These are phyloP conservation scores for Diglossa cyanea DNA, from an alignment of 2,797 vertebrate species.

Conservation along the genomic window DNA sequence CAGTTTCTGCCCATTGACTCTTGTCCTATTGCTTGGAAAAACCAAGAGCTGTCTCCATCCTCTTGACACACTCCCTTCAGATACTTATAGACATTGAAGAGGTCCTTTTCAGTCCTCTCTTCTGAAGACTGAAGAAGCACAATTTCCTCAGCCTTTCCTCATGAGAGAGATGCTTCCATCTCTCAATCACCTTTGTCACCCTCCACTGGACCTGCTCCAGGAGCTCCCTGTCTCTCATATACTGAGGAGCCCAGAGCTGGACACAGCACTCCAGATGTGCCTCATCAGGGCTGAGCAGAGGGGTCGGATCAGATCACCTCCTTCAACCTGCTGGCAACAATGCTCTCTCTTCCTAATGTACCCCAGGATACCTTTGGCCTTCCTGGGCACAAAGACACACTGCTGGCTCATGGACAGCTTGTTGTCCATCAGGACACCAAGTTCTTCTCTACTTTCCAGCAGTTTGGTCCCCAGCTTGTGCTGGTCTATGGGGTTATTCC, in stretches of 20 bases:
- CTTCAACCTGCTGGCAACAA: rapidly evolving
- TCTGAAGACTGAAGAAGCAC: neutral
- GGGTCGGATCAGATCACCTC: neutral
- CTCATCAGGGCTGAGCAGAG: neutral
- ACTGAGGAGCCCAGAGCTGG: neutral
- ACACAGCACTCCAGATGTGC: neutral
- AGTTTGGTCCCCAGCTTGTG: neutral
- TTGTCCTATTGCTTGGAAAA: neutral
- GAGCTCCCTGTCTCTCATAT: neutral
- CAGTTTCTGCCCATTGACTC: neutral
- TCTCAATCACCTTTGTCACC: neutral
- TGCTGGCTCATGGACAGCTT: neutral
- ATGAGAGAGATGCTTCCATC: neutral
- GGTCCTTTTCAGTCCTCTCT: neutral
- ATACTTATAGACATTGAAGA: neutral
- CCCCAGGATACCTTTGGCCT: neutral
- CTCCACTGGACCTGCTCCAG: neutral
- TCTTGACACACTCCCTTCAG: neutral
- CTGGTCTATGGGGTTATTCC: neutral
- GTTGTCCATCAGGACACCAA: neutral
- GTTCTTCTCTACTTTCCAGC: neutral
- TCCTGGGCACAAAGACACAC: neutral
- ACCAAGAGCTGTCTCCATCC: neutral
- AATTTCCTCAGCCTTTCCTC: neutral
- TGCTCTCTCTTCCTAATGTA: neutral